These are phyloP conservation scores for Pelecanus crispus DNA, from an alignment of 2,113 vertebrate species.

Conservation along the genomic window DNA sequence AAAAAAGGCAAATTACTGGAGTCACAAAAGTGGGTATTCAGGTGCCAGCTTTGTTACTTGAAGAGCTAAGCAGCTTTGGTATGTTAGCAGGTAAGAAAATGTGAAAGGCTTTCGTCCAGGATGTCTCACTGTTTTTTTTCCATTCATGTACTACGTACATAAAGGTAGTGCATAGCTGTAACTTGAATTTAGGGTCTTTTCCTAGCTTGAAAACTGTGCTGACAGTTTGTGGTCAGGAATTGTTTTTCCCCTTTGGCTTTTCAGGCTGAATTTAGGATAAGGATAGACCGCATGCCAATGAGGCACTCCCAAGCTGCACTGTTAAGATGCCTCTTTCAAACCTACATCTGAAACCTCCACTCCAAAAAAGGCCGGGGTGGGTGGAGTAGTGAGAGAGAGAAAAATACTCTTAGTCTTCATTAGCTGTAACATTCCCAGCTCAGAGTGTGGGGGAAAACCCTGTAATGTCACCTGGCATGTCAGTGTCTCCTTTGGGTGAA, in stretches of 20 bases:
- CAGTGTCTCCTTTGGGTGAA: background rate
- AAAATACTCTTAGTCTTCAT: background rate
- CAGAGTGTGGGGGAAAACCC: too few species aligned
- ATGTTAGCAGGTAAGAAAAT: background rate
- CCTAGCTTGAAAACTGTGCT: background rate
- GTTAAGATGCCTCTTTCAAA: background rate
- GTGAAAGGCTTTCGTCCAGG: background rate
- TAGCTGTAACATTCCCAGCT: background rate
- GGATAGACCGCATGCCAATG: background rate
- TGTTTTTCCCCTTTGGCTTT: background rate
- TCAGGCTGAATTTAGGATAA: background rate
- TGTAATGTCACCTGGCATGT: background rate
- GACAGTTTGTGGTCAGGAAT: background rate
- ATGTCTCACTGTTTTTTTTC: background rate
- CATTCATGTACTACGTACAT: fast-evolving
- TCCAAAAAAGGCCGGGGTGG: background rate
- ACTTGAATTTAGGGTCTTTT: background rate
- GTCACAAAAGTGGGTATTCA: background rate
- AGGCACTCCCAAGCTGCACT: background rate
- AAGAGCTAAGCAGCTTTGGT: background rate
- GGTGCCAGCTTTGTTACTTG: background rate
- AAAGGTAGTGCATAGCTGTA: background rate
- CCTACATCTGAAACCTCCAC: background rate
- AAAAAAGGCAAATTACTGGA: background rate
- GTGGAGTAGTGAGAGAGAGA: background rate